Base-by-base conservation (phyloP, 1,140 invertebrate species). In the Grapholita molesta region DNA sequence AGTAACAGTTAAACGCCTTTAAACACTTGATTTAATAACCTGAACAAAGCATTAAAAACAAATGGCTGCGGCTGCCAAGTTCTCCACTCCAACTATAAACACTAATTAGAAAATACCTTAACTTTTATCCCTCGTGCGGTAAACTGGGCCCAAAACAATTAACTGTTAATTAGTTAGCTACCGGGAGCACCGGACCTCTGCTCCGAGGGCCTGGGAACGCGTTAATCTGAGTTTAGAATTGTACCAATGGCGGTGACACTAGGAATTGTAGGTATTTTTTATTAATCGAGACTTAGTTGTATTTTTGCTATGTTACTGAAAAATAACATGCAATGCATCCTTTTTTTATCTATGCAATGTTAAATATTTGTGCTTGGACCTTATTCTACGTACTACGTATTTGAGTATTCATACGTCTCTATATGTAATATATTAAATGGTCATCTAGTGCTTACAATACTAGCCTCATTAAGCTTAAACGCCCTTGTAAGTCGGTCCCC, bases 101-200 rank as follows among this genome's bases (percentile, higher is more conserved):
- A 48, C 18, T 48, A 48, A 48, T 48, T 48, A 48, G 42, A 48
- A 48, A 48, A 48, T 48, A 48, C 42, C 42, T 48, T 42, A 15
- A 42, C 12, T 42, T 48, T 48, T 48, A 48, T 48, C 42, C 42
- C 8, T 48, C 18, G 42, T 6, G 12, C 12, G 35, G 35, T 38
- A 38, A 38, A 38, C 35, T 38, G 35, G 35, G 35, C 18, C 42
- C 42, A 18, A 21, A 48, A 48, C 42, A 48, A 48, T 48, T 48
- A 48, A 48, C 53, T 15, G 53, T 28, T 57, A 57, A 57, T 57
- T 57, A 57, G 53, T 28, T 48, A 57, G 23, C 53, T 57, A 57
- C 53, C 53, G 53, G 53, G 53, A 25, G 53, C 53, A 57, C 53
- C 53, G 53, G 53, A 57, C 53, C 53, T 57, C 53, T 57, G 53